Conservation (phyloP, 2,888 invertebrate genomes). For the Campopleginae sp. region DNA sequence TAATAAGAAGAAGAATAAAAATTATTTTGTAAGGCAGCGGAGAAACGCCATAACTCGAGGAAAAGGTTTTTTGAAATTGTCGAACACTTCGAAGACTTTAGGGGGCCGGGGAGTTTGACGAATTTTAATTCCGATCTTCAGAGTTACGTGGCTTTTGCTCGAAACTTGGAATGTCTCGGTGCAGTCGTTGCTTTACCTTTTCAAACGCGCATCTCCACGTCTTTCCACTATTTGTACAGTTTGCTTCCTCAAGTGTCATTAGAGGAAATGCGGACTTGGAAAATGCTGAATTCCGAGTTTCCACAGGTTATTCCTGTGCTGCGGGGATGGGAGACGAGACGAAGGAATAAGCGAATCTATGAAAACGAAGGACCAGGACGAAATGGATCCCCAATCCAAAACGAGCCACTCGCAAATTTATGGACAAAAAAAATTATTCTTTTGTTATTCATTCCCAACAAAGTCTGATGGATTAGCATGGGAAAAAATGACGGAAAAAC, state of each 20-base stretch:
- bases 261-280: slow-evolving; percentile 47
- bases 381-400: neutral
- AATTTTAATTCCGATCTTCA: slow-evolving; percentile 15
- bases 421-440: neutral
- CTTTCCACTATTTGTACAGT: neutral
- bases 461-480: neutral
- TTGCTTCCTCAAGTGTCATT: slow-evolving; percentile 34
- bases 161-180: neutral
- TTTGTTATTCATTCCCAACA: neutral
- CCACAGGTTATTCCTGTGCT: slow-evolving; percentile 9
- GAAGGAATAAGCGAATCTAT: slow-evolving; percentile 33
- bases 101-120: neutral
- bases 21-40: slow-evolving; percentile 21
- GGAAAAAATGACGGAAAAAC: neutral
- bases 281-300: slow-evolving; percentile 57
- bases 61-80: slow-evolving; percentile 30
- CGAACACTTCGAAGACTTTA: slow-evolving; percentile 15
- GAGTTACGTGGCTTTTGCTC: neutral
- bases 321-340: slow-evolving; percentile 13
- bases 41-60: slow-evolving; percentile 13
- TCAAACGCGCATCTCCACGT: neutral
- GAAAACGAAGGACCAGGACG: neutral
- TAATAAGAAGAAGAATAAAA: slow-evolving; percentile 3
- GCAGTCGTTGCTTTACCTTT: slow-evolving; percentile 26
- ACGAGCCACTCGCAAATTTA: neutral